phyloP scores from a whole-genome alignment of 1,140 invertebrate species.

The Drosophila suzukii region DNA sequence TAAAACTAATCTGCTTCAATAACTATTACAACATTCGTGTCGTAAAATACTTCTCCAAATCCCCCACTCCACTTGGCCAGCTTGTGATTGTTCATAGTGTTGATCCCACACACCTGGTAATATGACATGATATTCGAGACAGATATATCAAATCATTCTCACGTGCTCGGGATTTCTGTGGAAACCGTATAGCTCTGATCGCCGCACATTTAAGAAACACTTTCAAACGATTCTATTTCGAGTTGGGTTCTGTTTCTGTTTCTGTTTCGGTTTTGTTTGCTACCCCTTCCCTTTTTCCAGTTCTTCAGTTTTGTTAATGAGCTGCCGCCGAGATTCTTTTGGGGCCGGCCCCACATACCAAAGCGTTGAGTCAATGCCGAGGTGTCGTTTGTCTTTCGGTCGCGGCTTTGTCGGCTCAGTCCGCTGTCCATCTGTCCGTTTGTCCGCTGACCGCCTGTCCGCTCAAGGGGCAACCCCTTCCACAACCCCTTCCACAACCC shows the following conservation, averaged over 20 bases:
- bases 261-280: not conserved
- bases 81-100: conserved; percentile 1
- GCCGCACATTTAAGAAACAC: conserved; percentile 9
- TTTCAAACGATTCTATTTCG: conserved; percentile 28
- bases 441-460: conserved; percentile 14
- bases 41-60: not conserved
- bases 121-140: conserved; percentile 14
- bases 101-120: conserved; percentile 18
- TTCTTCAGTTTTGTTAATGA: conserved; percentile 60
- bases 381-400: conserved; percentile 76
- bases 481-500: conserved; percentile 1
- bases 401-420: conserved; percentile 73
- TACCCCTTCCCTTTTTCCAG: not conserved
- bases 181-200: not conserved
- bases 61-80: not conserved
- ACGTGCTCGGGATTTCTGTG: conserved; percentile 8
- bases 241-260: not conserved
- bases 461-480: conserved; percentile 8
- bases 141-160: conserved; percentile 15
- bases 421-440: not conserved
- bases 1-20: not conserved
- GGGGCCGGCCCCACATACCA: conserved; percentile 59
- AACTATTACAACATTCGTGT: not conserved
- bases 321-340: conserved; percentile 54
- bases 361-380: conserved; percentile 79